Evolutionary conservation across 1,140 invertebrate species (phyloP).

Genomic region (Zaprionus gabonicus): DNA sequence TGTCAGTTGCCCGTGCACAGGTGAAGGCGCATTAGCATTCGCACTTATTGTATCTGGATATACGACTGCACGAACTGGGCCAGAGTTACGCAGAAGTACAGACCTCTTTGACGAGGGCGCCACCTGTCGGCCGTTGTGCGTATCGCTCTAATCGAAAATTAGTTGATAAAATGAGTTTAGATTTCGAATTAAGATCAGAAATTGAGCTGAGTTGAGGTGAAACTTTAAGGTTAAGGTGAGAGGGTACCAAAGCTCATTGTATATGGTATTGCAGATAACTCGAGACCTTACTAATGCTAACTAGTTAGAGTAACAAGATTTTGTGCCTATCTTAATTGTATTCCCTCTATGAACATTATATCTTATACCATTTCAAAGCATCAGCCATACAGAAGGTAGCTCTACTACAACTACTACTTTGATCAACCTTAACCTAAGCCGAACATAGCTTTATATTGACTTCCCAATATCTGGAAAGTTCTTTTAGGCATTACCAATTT

Average conservation of each 20-base stretch:
- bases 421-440: neutral
- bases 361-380: neutral
- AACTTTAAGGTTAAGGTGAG: neutral
- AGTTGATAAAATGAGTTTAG: neutral
- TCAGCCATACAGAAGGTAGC: neutral
- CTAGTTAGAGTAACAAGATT: too few relatives aligned
- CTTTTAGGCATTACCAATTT: too few relatives aligned
- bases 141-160: neutral
- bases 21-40: constrained; percentile 68
- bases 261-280: fast-evolving
- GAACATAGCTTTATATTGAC: too few relatives aligned
- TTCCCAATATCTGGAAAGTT: neutral
- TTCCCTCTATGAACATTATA: neutral
- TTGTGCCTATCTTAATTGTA: too few relatives aligned
- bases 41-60: constrained; percentile 67
- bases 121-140: constrained; percentile 16
- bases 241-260: too few relatives aligned
- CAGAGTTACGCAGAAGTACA: neutral
- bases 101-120: constrained; percentile 4
- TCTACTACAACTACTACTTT: neutral
- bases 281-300: too few relatives aligned
- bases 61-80: neutral
- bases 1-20: constrained; percentile 59
- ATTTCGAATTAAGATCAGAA: neutral
- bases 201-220: neutral